phyloP scores from a whole-genome alignment of 2,113 vertebrate genomes.

The Pongo abelii region DNA sequence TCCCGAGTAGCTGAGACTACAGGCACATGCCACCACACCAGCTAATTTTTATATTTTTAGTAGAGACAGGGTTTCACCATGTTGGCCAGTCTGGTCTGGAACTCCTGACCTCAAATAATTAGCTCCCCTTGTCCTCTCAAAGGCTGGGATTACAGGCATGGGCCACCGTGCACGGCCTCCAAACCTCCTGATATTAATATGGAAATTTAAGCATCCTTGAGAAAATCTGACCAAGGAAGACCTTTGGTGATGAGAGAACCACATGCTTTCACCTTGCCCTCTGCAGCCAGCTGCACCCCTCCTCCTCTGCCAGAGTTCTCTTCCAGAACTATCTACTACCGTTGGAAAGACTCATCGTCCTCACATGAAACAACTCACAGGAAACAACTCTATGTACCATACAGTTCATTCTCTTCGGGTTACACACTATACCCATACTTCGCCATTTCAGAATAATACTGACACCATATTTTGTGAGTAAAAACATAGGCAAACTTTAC shows the following conservation, averaged over 20 bases:
- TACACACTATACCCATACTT: neutral
- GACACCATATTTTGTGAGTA: neutral
- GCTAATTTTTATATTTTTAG: too few species aligned
- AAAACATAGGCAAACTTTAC: neutral
- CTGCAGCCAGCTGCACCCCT: neutral
- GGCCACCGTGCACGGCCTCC: neutral
- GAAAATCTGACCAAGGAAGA: neutral
- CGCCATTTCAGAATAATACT: neutral
- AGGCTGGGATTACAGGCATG: too few species aligned
- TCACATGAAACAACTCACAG: neutral
- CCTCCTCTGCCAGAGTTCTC: neutral
- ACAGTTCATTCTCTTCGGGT: neutral
- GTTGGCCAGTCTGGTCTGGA: too few species aligned
- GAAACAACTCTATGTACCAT: neutral
- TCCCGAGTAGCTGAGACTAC: too few species aligned
- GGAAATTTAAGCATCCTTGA: neutral
- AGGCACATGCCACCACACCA: too few species aligned
- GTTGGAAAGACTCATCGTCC: constrained; percentile 2
- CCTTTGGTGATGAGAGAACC: neutral
- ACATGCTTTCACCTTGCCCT: neutral
- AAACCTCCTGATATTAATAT: neutral
- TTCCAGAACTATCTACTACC: constrained; percentile 11
- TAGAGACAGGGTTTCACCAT: too few species aligned
- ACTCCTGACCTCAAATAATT: too few species aligned
- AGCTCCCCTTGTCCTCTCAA: too few species aligned